Base-by-base conservation (phyloP, 2,113 vertebrate genomes). In the Elanoides forficatus region DNA sequence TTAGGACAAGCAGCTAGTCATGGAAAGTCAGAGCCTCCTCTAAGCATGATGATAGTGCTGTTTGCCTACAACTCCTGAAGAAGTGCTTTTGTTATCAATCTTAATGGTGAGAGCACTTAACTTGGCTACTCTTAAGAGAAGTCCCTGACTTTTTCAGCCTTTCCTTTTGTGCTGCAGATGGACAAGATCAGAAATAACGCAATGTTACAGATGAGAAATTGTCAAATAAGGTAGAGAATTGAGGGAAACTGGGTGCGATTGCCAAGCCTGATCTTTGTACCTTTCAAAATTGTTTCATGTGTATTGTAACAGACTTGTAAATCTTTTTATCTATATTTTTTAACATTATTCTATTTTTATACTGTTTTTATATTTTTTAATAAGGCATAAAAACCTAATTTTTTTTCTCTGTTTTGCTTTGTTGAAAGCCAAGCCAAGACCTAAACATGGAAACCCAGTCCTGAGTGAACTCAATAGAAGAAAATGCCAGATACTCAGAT, bases 401-500 rank as follows among this genome's bases (percentile, higher is more conserved):
- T 42, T 30, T 11, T 26, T 23, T 7, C 8, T 55, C 56, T 36
- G 25, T 9, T 93, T 63, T 43, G 7, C n/a, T 73, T 71, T 50
- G 15, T 13, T 36, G 67, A 95, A 74, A 96, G 40, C 25, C n/a
- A 72, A 90, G 73, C 74, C 94, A 88, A 86, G 73, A 42, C 63
- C 76, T 96, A 94, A 96, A 96, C 92, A 86, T 82, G 95, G 78
- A 93, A 96, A 98, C 90, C 56, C 82, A 96, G 65, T 88, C 63
- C 88, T 96, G 60, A 93, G 63, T 90, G 76, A 98, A 97, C 85
- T 95, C 86, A 86, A 58, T 19, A 91, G 79, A 83, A 86, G 70
- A 93, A 97, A 93, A 43, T 52, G 75, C n/a, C 36, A 96, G 66
- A 50, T 96, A 96, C 85, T 96, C 52, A 60, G 55, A 71, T 47